Base-by-base conservation (phyloP, 2,113 vertebrate genomes). In the Tamias sibiricus region DNA sequence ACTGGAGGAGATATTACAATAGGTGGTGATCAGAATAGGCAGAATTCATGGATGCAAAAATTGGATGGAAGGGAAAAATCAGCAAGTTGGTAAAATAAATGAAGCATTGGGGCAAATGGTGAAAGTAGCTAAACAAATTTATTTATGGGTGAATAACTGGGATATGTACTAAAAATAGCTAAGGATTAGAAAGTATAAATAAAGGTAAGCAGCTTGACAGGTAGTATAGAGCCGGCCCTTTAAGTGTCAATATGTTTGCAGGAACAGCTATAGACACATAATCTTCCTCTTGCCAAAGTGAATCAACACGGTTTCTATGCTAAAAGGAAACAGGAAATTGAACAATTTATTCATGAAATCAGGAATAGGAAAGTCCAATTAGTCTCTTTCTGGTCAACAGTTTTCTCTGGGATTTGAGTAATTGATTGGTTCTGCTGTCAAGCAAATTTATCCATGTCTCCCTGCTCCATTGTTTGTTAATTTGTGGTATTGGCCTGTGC, bases 301-400 rank as follows among this genome's bases (percentile, higher is more conserved):
- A 82, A 12, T 44, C 10, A 69, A n/a, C 3, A 12, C 4, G 10
- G 13, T 68, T 24, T 86, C 37, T 52, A 24, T 37, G 30, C 16
- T 32, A 47, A 64, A 62, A 92, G 68, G 90, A 89, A 93, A 93
- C 20, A 82, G 44, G 6, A 94, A 76, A 64, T 24, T 64, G 54
- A 71, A 35, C 30, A 47, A 5, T 19, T 30, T 80, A 93, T 87
- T 68, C 77, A 47, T 32, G 47, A 91, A 37, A 62, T 26, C 62
- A 69, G 14, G 8, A 64, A 52, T 64, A 52, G n/a, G 88, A 68
- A 68, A 87, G 49, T 80, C 28, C 20, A n/a, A 5, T 35, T 14
- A 49, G 32, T 19, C 74, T 49, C 72, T 68, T 95, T 85, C 32
- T 57, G 47, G 11, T 71, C 54, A 72, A 54, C 22, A 57, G 0